A percentile compares a stretch with the other conserved stretches of the same genome.
Evolutionary conservation across 2,888 invertebrate species (phyloP).

Genomic region (Papilio demoleus): DNA sequence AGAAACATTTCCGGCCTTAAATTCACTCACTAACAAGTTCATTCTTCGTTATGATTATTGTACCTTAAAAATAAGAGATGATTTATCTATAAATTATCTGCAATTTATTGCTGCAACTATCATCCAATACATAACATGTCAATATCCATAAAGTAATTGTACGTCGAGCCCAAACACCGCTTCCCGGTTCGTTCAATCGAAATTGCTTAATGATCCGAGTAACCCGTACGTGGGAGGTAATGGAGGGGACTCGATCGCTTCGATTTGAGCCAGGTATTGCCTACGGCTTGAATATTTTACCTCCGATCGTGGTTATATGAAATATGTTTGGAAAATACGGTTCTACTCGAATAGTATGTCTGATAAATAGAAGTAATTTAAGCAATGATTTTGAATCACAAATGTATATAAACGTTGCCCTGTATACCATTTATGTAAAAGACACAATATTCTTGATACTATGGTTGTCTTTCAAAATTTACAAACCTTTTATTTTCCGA

Average conservation of each 20-base stretch:
- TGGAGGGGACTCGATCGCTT: conserved; percentile 45
- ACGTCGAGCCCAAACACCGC: conserved; percentile 41
- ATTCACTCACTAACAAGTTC: background rate
- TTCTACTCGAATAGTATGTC: background rate
- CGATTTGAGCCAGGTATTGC: conserved; percentile 28
- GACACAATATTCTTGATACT: too few species aligned
- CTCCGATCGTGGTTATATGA: conserved; percentile 3
- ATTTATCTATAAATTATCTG: background rate
- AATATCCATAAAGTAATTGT: conserved; percentile 37
- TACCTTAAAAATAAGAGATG: background rate
- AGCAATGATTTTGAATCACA: background rate
- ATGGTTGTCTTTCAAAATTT: background rate
- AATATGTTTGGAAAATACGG: conserved; percentile 14
- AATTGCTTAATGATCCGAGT: conserved; percentile 60
- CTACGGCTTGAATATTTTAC: conserved; percentile 21
- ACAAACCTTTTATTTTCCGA: background rate
- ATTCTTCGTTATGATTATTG: background rate
- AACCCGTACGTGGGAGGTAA: conserved; percentile 56
- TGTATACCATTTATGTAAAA: too few species aligned
- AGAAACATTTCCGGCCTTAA: background rate
- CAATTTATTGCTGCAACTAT: conserved; percentile 23
- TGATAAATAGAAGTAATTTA: background rate
- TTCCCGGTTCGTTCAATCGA: conserved; percentile 53
- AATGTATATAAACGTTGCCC: background rate
- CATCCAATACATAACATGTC: conserved; percentile 28